These are phyloP conservation scores for Cyphomyrus discorhynchus DNA, from an alignment of 2,113 vertebrate species.

Conservation along the genomic window DNA sequence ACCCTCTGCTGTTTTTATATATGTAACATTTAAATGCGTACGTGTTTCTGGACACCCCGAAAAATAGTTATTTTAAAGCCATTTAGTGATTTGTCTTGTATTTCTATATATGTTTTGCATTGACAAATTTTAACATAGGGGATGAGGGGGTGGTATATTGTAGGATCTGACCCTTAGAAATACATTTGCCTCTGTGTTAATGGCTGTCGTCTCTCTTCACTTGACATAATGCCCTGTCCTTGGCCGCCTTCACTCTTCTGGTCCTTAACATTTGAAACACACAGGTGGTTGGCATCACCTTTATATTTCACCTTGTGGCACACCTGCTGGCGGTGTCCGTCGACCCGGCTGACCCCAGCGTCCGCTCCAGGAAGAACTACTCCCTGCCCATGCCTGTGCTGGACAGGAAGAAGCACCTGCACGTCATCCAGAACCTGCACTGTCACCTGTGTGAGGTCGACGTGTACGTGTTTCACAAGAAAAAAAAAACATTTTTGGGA, in stretches of 20 bases:
- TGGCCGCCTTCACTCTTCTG: background rate
- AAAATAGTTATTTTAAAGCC: background rate
- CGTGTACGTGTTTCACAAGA: slow-evolving; percentile 49
- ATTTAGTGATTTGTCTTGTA: background rate
- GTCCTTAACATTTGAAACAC: slow-evolving; percentile 46
- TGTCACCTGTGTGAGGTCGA: slow-evolving; percentile 61
- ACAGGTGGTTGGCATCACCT: slow-evolving; percentile 48
- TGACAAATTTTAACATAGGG: background rate
- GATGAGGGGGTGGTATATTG: background rate
- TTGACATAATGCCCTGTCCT: background rate
- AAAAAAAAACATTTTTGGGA: background rate
- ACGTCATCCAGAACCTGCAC: slow-evolving; percentile 64
- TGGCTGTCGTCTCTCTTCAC: background rate
- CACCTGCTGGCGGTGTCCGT: slow-evolving; percentile 51
- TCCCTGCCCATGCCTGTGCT: slow-evolving; percentile 51
- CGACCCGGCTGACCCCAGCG: slow-evolving; percentile 56
- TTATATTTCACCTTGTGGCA: slow-evolving; percentile 49
- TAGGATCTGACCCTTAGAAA: too few relatives aligned
- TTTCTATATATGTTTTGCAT: background rate
- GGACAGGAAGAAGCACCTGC: slow-evolving; percentile 54
- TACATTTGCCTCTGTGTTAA: background rate
- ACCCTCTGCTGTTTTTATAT: background rate
- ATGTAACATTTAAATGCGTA: background rate
- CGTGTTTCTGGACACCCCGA: background rate
- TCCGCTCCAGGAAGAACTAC: slow-evolving; percentile 55